Percentiles rank a stretch among this genome's conserved stretches.
phyloP scores from a whole-genome alignment of 2,888 invertebrate species.

The Oscheius sp. region DNA sequence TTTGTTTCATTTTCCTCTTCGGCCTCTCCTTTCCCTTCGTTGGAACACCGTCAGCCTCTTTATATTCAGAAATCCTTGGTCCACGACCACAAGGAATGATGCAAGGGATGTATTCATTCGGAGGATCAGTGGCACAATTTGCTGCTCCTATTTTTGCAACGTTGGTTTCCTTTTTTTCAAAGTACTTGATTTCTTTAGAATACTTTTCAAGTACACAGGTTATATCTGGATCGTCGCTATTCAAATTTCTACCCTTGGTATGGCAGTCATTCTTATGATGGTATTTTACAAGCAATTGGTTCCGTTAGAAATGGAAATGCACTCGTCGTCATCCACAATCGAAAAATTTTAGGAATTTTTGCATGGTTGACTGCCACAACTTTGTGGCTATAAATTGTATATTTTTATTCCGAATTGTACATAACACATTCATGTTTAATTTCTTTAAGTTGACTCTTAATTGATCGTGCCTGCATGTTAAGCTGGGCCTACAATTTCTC shows the following conservation, averaged over 20 bases:
- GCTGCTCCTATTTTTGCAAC: conserved; percentile 48
- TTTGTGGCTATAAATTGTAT: no score
- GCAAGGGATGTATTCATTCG: conserved; percentile 55
- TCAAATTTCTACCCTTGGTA: conserved; percentile 34
- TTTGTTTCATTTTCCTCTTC: conserved; percentile 43
- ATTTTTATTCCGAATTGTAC: no score
- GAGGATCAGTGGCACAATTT: conserved; percentile 50
- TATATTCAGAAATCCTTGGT: conserved; percentile 47
- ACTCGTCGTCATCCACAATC: not conserved
- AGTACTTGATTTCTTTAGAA: conserved; percentile 24
- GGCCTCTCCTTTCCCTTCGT: conserved; percentile 49
- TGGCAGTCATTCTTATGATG: conserved; percentile 38
- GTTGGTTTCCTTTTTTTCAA: conserved; percentile 19
- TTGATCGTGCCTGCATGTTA: no score
- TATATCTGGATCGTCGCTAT: conserved; percentile 43
- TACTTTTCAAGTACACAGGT: conserved; percentile 50
- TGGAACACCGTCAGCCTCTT: conserved; percentile 40
- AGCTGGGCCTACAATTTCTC: no score
- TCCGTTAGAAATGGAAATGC: conserved; percentile 34
- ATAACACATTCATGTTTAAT: no score
- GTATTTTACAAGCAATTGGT: conserved; percentile 45
- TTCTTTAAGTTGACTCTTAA: no score
- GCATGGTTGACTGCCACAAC: no score
- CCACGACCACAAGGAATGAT: conserved; percentile 53
- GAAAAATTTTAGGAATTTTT: no score